These are phyloP conservation scores for Fragum sueziense DNA, from an alignment of 2,888 invertebrate species.

Conservation along the genomic window DNA sequence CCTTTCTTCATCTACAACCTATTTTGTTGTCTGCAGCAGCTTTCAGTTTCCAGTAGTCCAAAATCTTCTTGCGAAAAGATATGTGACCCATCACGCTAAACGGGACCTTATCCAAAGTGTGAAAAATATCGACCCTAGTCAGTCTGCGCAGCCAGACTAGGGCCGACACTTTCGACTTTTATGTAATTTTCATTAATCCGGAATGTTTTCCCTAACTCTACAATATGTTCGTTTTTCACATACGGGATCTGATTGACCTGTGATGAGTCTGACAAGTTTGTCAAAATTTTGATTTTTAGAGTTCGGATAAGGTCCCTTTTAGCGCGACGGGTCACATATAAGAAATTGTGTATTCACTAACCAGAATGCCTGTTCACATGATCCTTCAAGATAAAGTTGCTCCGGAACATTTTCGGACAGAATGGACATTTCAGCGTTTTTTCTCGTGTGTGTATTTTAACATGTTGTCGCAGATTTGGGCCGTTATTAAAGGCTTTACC, in stretches of 20 bases:
- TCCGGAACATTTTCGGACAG: conserved; percentile 46
- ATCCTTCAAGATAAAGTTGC: conserved; percentile 42
- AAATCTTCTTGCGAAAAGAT: not conserved
- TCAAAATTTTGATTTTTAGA: too few relatives aligned
- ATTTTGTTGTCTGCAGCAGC: not conserved
- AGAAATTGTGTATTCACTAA: conserved; percentile 3
- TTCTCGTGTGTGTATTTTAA: conserved; percentile 39
- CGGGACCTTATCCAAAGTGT: too few relatives aligned
- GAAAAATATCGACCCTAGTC: too few relatives aligned
- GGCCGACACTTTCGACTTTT: too few relatives aligned
- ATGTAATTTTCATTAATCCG: not conserved
- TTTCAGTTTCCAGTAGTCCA: not conserved
- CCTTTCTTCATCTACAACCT: not conserved
- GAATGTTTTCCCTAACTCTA: not conserved
- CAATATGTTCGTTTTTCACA: too few relatives aligned
- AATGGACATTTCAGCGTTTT: conserved; percentile 43
- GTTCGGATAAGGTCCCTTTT: too few relatives aligned
- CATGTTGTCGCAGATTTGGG: conserved; percentile 42
- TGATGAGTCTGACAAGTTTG: too few relatives aligned
- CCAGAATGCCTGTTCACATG: conserved; percentile 53
- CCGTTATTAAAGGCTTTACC: conserved; percentile 51
- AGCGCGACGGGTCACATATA: too few relatives aligned
- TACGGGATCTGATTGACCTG: too few relatives aligned
- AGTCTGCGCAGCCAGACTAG: too few relatives aligned
- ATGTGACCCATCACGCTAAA: not conserved